phyloP scores from a whole-genome alignment of 35 echinoderm and acorn worm species.

The Eucidaris tribuloides region DNA sequence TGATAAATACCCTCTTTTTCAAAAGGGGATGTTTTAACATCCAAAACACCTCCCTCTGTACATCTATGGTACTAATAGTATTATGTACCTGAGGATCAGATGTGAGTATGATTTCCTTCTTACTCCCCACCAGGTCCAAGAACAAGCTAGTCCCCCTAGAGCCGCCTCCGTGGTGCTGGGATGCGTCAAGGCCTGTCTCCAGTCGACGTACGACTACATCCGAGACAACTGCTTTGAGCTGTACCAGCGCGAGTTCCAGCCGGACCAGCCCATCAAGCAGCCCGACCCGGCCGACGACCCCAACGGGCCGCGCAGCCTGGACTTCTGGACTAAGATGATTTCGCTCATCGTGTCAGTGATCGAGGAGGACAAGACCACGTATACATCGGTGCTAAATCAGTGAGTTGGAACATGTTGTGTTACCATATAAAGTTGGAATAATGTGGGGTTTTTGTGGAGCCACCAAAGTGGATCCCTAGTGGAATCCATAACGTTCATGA shows the following conservation, averaged over 20 bases:
- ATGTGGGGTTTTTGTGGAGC: not conserved
- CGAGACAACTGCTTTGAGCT: constrained; percentile 97
- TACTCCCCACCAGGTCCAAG: constrained; percentile 98
- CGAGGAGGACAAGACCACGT: constrained; percentile 95
- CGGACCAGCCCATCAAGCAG: constrained; percentile 69
- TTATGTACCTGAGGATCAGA: too few relatives aligned
- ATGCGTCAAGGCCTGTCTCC: constrained; percentile 95
- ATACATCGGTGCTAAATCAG: constrained; percentile 96
- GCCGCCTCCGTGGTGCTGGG: constrained; percentile 95
- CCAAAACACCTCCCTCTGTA: too few relatives aligned
- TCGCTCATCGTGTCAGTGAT: constrained; percentile 95
- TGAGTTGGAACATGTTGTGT: constrained; percentile 21
- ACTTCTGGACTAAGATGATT: constrained; percentile 98
- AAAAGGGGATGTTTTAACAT: too few relatives aligned
- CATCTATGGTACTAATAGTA: too few relatives aligned
- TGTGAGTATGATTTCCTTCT: too few relatives aligned
- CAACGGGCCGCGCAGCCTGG: constrained; percentile 69
- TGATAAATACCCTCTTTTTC: too few relatives aligned
- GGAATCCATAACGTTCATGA: too few relatives aligned
- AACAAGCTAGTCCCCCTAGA: constrained; percentile 93
- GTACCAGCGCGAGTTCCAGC: constrained; percentile 94
- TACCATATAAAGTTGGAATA: not conserved
- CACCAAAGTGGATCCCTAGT: not conserved
- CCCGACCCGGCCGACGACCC: constrained; percentile 63
- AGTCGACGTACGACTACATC: constrained; percentile 97